These are phyloP conservation scores for Acrocephalus scirpaceus DNA, from an alignment of 2,797 vertebrate species.

Conservation along the genomic window DNA sequence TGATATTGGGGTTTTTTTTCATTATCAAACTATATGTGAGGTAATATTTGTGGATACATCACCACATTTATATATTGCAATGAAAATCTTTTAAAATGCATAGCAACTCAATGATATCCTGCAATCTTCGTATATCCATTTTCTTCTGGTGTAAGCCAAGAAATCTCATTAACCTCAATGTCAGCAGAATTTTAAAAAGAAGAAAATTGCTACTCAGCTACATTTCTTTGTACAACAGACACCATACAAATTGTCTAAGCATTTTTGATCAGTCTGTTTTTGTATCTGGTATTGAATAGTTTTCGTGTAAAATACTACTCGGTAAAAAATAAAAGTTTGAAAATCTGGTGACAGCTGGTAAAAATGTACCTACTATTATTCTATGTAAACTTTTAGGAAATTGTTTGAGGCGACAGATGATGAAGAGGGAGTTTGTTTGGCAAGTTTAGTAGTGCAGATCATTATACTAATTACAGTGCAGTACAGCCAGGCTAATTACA, in stretches of 20 bases:
- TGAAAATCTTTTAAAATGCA: not conserved
- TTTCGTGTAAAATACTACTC: not conserved
- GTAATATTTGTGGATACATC: not conserved
- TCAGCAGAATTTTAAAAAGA: not conserved
- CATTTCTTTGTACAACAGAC: not conserved
- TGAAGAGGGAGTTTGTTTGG: not conserved
- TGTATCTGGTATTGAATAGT: not conserved
- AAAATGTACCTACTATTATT: not conserved
- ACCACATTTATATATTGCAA: not conserved
- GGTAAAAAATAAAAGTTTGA: not conserved
- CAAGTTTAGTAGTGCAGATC: not conserved
- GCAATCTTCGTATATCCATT: not conserved
- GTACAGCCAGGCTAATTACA: not conserved
- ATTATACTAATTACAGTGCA: not conserved
- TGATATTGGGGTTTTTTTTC: not conserved
- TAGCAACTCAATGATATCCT: not conserved
- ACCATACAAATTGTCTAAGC: not conserved
- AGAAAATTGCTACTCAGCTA: not conserved
- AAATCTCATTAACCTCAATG: not conserved
- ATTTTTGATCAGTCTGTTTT: not conserved
- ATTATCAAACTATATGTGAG: not conserved
- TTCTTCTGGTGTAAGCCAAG: not conserved
- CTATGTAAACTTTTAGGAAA: not conserved
- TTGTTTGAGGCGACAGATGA: not conserved
- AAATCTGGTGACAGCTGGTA: not conserved